Evolutionary conservation across 2,113 vertebrate genomes (phyloP), one percentile per base, ranked within the genome.

Genomic region (Peromyscus californicus): DNA sequence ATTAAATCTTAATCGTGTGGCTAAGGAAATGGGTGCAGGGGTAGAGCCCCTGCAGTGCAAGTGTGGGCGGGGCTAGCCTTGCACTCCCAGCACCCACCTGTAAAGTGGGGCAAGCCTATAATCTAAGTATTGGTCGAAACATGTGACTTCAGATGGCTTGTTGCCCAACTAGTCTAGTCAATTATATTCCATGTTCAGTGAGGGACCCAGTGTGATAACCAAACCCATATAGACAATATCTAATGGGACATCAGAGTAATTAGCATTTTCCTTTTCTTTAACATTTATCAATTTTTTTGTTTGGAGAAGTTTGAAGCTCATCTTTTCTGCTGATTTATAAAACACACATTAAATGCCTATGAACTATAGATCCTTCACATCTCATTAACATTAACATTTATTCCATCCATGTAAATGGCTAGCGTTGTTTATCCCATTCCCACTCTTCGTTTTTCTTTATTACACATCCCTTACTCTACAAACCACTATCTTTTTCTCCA

Each of bases 1-100:
- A 92, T 31, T 95, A 75, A 95, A 75, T 89, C 13, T 91, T 75
- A 63, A 88, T 79, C 88, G 36, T 65, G 39, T 19, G 26, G 39
- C 26, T 65, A 39, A 45, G 39, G 39, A 19, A 4, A 65, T 45
- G 57, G 39, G 1, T 63, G 29, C n/a, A n/a, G 2, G 24, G 21
- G 8, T 11, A 65, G 5, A 65, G 39, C 2, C 31, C 39, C 42
- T 45, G 24, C 59, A 65, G 26, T 31, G 22, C 9, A 65, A 45
- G 12, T 22, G 45, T 33, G 61, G 59, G 4, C 1, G 16, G 26
- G 16, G 26, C 0, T 45, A 16, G 5, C 7, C 5, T 10, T 45
- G 7, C 39, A 85, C 45, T 65, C 61, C 26, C 59, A 19, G 39
- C 39, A 45, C 26, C 16, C 26, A 33, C 8, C 10, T 33, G 12